These are phyloP conservation scores for Brachypteracias leptosomus DNA, from an alignment of 2,113 vertebrate genomes.

Conservation along the genomic window DNA sequence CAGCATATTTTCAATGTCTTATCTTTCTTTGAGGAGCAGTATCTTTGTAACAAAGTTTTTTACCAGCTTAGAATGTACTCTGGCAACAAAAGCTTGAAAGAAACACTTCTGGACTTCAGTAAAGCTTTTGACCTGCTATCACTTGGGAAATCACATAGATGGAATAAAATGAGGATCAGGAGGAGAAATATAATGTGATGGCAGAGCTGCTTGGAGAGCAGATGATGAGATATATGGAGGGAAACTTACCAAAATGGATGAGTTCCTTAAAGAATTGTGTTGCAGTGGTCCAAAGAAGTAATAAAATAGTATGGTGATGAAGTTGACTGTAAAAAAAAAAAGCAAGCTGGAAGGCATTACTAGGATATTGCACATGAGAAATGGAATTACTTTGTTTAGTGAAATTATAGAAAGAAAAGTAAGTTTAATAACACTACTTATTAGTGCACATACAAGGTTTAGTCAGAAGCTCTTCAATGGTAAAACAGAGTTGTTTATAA, in stretches of 20 bases:
- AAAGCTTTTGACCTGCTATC: constrained; percentile 3
- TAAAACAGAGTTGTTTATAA: neutral
- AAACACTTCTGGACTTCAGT: neutral
- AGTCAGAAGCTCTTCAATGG: neutral
- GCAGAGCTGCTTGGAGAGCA: neutral
- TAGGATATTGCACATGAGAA: neutral
- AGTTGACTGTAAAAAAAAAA: neutral
- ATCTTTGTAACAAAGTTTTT: neutral
- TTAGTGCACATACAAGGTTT: neutral
- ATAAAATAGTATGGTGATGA: neutral
- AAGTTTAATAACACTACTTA: neutral
- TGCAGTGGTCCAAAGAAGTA: neutral
- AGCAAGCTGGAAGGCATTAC: neutral
- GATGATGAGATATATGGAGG: neutral
- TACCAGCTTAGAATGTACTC: neutral
- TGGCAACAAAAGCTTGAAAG: neutral
- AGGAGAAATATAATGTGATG: neutral
- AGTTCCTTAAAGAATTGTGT: neutral
- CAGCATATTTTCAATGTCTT: neutral
- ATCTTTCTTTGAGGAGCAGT: neutral
- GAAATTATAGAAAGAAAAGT: neutral
- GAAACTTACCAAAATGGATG: neutral
- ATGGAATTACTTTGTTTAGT: neutral
- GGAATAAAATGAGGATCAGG: neutral
- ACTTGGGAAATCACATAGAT: neutral